Base-by-base conservation (phyloP, 2,888 invertebrate species). In the Cephalotes varians region DNA sequence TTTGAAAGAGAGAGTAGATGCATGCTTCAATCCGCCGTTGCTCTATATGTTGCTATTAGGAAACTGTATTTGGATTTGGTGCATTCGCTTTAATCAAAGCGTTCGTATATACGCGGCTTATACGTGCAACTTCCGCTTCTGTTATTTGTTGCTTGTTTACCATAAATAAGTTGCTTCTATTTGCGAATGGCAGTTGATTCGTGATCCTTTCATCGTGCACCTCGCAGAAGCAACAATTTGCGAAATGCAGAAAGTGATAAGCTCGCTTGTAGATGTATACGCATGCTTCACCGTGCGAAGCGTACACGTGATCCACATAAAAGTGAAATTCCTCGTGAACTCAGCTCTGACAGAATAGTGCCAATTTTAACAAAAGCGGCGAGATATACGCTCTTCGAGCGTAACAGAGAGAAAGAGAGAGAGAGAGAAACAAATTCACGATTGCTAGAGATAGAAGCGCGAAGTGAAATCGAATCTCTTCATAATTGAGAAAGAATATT, bases 41-140 rank as follows among this genome's bases (percentile, higher is more conserved):
- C 56, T 31, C 49, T 47, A 49, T 67, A 56, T 6, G n/a, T 83
- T 82, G 60, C 81, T 79, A 85, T 86, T 74, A 74, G 76, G 85
- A 85, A 77, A 83, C 62, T 54, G 58, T 82, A 67, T 85, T 81
- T 81, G 87, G 74, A 76, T 73, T 84, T 71, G 67, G 71, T 86
- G 89, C 88, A 87, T 87, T 88, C 87, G 85, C 84, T 89, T 89
- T 90, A 90, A 90, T 90, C 88, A 89, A 81, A 87, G 82, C 83
- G 79, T 74, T 81, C 76, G 49, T 18, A 44, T 18, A 44, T 37
- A 7, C 1, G 15, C 21, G n/a, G 21, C 7, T 69, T 71, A 40
- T 25, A n/a, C 21, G 12, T 21, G 6, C 21, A 31, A 51, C 37
- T 77, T 77, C 40, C 56, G 21, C 12, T 44, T 28, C 77, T 18